Conservation (phyloP, 2,113 vertebrate species). For the Antigone vipio region DNA sequence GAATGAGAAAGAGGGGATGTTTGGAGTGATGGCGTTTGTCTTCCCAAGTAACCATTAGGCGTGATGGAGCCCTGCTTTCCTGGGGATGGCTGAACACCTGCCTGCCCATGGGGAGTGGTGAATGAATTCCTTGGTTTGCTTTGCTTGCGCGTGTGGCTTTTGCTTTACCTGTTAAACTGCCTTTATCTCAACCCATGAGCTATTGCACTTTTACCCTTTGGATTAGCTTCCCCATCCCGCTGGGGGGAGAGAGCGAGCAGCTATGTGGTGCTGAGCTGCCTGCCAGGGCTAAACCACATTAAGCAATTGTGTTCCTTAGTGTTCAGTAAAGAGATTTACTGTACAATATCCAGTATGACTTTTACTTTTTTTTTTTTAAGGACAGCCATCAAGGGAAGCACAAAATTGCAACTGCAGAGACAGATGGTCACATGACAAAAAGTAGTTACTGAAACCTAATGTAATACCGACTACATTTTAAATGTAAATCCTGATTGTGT, state of each 20-base stretch:
- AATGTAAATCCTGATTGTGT: slow-evolving; percentile 25
- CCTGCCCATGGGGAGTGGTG: fast-evolving
- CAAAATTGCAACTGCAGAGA: slow-evolving; percentile 15
- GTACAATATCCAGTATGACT: neutral
- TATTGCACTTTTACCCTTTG: neutral
- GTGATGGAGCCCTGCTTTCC: neutral
- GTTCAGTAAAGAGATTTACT: neutral
- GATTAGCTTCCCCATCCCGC: fast-evolving
- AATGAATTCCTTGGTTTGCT: neutral
- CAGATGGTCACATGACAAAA: slow-evolving; percentile 47
- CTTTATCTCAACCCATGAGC: fast-evolving
- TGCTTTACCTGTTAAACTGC: neutral
- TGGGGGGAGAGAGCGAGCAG: fast-evolving
- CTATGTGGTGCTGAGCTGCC: neutral
- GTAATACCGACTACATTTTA: neutral
- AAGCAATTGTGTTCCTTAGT: neutral
- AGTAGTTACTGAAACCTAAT: slow-evolving; percentile 28
- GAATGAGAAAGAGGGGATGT: neutral
- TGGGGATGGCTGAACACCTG: neutral
- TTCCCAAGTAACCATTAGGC: fast-evolving
- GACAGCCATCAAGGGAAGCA: neutral
- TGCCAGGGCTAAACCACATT: fast-evolving
- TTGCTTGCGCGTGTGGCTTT: fast-evolving
- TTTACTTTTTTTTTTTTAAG: neutral
- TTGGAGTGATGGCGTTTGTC: fast-evolving